phyloP scores from a whole-genome alignment of 2,888 invertebrate species.

The Caenorhabditis doughertyi region DNA sequence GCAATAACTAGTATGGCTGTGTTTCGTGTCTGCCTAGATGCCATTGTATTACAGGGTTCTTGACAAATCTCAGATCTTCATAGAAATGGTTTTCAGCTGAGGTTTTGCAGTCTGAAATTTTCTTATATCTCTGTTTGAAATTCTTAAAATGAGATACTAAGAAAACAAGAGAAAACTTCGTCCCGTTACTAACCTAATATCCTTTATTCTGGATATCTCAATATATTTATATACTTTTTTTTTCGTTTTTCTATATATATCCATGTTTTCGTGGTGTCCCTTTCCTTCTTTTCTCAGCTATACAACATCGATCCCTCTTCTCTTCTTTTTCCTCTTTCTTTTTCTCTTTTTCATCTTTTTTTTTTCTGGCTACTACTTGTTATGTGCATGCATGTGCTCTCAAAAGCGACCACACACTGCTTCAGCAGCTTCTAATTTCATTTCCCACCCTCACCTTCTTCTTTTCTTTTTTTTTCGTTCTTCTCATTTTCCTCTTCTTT shows the following conservation, averaged over 20 bases:
- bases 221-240: conserved; percentile 17
- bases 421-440: conserved; percentile 50
- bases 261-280: conserved; percentile 39
- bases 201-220: background rate
- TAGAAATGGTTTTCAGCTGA: no score
- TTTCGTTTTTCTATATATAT: conserved; percentile 15
- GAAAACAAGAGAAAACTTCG: background rate
- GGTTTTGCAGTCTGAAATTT: no score
- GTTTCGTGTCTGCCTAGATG: no score
- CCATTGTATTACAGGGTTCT: no score
- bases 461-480: conserved; percentile 17
- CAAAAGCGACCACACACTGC: conserved; percentile 14
- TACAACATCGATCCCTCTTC: conserved; percentile 56
- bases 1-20: no score
- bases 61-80: no score
- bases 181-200: conserved; percentile 4
- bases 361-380: conserved; percentile 33
- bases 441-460: conserved; percentile 51
- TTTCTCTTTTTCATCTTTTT: background rate
- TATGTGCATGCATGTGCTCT: conserved; percentile 41
- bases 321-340: conserved; percentile 10
- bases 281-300: conserved; percentile 40
- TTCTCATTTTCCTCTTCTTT: conserved; percentile 20
- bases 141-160: background rate
- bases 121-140: no score